A percentile compares a stretch with the other conserved stretches of the same genome.
These are phyloP conservation scores for Heliocidaris erythrogramma DNA, from an alignment of 35 echinoderm and acorn worm genomes.

Conservation along the genomic window DNA sequence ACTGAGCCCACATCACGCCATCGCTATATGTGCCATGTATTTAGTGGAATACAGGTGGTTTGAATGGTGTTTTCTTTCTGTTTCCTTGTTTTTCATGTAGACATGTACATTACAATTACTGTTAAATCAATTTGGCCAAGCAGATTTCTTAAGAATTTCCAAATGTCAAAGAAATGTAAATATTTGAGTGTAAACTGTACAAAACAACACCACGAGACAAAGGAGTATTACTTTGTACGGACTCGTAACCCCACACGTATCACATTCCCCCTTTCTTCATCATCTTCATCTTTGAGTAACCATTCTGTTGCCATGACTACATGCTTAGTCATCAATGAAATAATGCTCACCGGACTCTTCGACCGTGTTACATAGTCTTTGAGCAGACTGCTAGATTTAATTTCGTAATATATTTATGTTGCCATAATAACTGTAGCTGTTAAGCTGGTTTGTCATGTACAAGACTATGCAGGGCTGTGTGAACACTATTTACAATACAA, in stretches of 20 bases:
- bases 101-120: no score
- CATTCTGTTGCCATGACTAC: constrained; percentile 28
- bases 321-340: constrained; percentile 36
- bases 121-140: no score
- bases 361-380: not conserved
- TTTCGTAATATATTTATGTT: not conserved
- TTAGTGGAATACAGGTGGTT: no score
- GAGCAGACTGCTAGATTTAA: not conserved
- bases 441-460: not conserved
- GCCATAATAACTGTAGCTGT: not conserved
- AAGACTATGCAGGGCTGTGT: no score
- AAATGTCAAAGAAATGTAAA: not conserved
- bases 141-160: not conserved
- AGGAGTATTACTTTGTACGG: not conserved
- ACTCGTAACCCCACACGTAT: not conserved
- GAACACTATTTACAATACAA: no score
- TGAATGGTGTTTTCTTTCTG: no score
- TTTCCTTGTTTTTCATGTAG: no score
- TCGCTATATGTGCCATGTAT: no score
- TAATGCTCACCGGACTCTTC: not conserved
- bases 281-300: constrained; percentile 40
- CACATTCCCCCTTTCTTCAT: not conserved
- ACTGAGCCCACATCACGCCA: no score
- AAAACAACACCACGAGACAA: not conserved
- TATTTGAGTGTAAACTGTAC: not conserved